Percentiles rank a stretch among this genome's conserved stretches.
Evolutionary conservation across 2,113 vertebrate genomes (phyloP).

Genomic region (Elaphurus davidianus): DNA sequence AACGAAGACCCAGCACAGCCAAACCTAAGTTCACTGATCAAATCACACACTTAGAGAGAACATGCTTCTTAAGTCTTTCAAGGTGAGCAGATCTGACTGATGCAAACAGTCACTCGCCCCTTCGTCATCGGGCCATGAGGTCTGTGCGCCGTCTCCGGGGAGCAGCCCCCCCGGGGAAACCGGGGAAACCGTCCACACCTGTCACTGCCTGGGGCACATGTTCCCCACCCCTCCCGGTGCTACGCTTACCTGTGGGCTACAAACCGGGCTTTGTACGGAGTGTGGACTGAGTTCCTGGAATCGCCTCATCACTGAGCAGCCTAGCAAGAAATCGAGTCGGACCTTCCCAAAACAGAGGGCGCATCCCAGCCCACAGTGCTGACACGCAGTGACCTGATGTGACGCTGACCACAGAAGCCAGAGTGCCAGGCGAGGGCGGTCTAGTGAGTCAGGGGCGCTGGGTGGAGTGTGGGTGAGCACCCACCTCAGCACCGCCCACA

Average conservation of each 20-base stretch:
- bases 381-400: accelerated
- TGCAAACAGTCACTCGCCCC: background rate
- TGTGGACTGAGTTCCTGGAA: background rate
- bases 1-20: background rate
- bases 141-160: background rate
- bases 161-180: background rate
- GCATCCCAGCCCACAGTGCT: background rate
- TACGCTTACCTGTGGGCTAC: background rate
- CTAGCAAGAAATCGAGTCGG: background rate
- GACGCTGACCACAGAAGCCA: background rate
- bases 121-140: accelerated
- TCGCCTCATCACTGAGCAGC: background rate
- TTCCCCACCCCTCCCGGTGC: background rate
- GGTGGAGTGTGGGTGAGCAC: accelerated
- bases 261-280: background rate
- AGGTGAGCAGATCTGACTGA: background rate
- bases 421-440: accelerated
- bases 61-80: no score
- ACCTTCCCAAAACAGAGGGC: background rate
- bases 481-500: background rate
- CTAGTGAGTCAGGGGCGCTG: background rate
- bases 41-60: background rate
- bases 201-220: background rate
- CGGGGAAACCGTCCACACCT: accelerated
- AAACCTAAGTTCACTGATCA: background rate